These are phyloP conservation scores for Eilema sororculum DNA, from an alignment of 2,888 invertebrate species.

Conservation along the genomic window DNA sequence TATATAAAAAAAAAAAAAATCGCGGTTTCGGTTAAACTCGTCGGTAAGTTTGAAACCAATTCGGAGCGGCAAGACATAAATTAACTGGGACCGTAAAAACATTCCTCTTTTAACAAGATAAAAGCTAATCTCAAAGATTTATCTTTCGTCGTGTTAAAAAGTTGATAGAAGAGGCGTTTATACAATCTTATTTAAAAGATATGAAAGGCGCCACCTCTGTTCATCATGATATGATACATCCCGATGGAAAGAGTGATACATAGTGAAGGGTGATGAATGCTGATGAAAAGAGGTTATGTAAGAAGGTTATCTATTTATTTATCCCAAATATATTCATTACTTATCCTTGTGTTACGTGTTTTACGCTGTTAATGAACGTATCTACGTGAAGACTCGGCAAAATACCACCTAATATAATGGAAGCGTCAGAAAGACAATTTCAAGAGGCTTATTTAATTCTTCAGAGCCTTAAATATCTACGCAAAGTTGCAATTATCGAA, in stretches of 20 bases:
- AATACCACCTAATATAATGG: too few species aligned
- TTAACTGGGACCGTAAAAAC: not conserved
- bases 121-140: slow-evolving; percentile 1
- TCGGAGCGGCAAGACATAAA: not conserved
- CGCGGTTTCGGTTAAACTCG: not conserved
- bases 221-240: not conserved
- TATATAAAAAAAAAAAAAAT: too few species aligned
- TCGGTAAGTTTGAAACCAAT: not conserved
- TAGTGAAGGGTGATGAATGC: not conserved
- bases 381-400: too few species aligned
- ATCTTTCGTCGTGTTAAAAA: not conserved
- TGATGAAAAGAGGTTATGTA: not conserved
- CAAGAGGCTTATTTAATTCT: too few species aligned
- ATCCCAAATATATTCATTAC: too few species aligned
- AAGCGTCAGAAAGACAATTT: too few species aligned
- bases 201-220: not conserved
- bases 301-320: too few species aligned
- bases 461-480: too few species aligned
- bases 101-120: not conserved
- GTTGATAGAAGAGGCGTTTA: slow-evolving; percentile 1
- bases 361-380: too few species aligned
- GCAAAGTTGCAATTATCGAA: too few species aligned
- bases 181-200: not conserved
- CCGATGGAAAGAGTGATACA: not conserved
- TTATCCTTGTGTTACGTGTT: too few species aligned